Conservation (phyloP, 2,888 invertebrate genomes). For the Pseudococcus jackbeardsleyi region DNA sequence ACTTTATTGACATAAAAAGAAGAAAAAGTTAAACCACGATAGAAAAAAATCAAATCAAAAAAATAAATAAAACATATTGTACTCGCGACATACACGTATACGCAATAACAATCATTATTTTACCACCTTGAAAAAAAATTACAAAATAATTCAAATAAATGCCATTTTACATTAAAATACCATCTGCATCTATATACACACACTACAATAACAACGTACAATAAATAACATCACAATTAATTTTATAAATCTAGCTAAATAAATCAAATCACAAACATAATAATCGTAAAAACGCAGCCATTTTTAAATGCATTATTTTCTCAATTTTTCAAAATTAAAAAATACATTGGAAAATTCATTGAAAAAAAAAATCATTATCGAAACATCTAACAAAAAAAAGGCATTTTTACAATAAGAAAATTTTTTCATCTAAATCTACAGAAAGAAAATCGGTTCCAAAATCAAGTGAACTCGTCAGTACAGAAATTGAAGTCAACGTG, state of each 20-base stretch:
- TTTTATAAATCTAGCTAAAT: conserved; percentile 21
- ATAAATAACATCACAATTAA: conserved; percentile 58
- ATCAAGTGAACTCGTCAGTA: too few relatives aligned
- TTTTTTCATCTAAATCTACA: too few relatives aligned
- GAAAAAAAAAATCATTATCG: too few relatives aligned
- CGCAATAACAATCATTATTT: conserved; percentile 24
- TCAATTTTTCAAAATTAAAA: background rate
- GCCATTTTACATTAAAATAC: conserved; percentile 22
- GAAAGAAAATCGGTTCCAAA: too few relatives aligned
- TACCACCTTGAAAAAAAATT: conserved; percentile 7
- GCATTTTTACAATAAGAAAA: too few relatives aligned
- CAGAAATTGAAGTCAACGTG: too few relatives aligned
- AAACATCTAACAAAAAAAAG: too few relatives aligned
- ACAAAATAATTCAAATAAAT: conserved; percentile 58
- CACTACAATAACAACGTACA: conserved; percentile 41
- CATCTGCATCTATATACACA: background rate
- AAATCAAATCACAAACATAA: conserved; percentile 50
- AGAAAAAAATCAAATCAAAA: conserved; percentile 24
- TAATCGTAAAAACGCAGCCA: conserved; percentile 25
- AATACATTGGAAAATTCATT: background rate
- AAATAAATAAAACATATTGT: conserved; percentile 6
- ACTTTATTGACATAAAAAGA: conserved; percentile 53
- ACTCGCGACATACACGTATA: background rate
- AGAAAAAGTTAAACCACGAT: conserved; percentile 43
- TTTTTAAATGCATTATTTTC: conserved; percentile 37